phyloP scores from a whole-genome alignment of 1,140 invertebrate species.

The Zaprionus davidi region DNA sequence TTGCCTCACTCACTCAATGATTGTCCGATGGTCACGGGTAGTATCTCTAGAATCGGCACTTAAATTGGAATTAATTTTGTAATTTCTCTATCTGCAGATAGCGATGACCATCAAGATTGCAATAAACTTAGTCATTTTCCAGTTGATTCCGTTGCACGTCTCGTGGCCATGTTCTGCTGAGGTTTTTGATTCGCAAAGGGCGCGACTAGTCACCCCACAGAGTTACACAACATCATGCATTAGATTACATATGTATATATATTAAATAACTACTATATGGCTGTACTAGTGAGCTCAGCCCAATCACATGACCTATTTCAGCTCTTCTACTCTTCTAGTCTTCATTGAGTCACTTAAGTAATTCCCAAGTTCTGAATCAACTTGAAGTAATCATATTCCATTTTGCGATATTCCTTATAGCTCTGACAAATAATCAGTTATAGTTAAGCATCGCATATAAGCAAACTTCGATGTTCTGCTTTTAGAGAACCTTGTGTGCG shows the following conservation, averaged over 20 bases:
- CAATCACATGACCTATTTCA: no score
- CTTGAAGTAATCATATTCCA: neutral
- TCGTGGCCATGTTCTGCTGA: neutral
- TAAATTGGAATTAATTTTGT: conserved; percentile 1
- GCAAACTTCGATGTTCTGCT: neutral
- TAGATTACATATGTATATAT: neutral
- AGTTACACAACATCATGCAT: neutral
- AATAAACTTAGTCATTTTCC: neutral
- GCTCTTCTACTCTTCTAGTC: neutral
- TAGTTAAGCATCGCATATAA: neutral
- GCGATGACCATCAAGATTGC: neutral
- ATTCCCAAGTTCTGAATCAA: neutral
- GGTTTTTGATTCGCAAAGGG: neutral
- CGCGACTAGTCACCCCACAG: neutral
- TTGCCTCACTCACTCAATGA: neutral
- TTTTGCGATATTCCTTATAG: neutral
- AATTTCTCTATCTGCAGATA: conserved; percentile 7
- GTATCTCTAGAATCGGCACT: neutral
- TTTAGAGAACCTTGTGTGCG: neutral
- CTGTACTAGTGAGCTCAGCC: no score
- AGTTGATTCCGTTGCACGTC: neutral
- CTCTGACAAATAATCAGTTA: neutral
- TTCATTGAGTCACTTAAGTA: neutral
- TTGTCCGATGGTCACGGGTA: neutral
- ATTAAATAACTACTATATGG: no score